Base-by-base conservation (phyloP, 1,140 invertebrate species). In the Drosophila mauritiana region DNA sequence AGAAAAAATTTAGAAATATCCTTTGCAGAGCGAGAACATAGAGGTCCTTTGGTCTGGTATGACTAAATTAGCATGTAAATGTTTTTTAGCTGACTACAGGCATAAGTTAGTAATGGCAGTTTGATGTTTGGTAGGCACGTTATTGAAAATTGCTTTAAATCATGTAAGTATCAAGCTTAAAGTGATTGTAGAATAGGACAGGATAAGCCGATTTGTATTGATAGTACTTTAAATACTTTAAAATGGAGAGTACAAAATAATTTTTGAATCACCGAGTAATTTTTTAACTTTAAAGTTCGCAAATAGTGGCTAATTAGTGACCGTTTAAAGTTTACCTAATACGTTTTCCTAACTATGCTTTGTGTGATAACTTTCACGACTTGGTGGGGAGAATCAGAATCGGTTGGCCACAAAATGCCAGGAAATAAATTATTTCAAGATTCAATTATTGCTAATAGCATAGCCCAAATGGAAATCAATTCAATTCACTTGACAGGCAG, bases 361-460 rank as follows among this genome's bases (percentile, higher is more conserved):
- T 11, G 6, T 20, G 11, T 13, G 2, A 52, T 61, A 46, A 46
- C 13, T 10, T 56, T 15, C 1, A 13, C 39, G 3, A 13, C 6
- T 3, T 25, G 25, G 11, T 12, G 13, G 15, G 61, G 39, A 52
- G 43, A 58, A 12, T n/a, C 42, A 20, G 49, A 56, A 27, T 56
- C 1, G 31, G 49, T 52, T 74, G 78, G 57, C 79, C 77, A 81
- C 77, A 81, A 73, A 81, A 81, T 73, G 79, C 61, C 65, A 81
- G 76, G 73, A 80, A 80, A 81, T 81, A 81, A 81, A 81, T 81
- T 81, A 81, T 81, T 81, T 81, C 78, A 81, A 80, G 77, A 81
- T 80, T 81, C 78, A 81, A 81, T 81, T 81, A 81, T 78, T 80
- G 76, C 77, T 81, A 81, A 81, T 80, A 80, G 79, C 73, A 81